These are phyloP conservation scores for Thaumatotibia leucotreta DNA, from an alignment of 1,140 invertebrate species.

Conservation along the genomic window DNA sequence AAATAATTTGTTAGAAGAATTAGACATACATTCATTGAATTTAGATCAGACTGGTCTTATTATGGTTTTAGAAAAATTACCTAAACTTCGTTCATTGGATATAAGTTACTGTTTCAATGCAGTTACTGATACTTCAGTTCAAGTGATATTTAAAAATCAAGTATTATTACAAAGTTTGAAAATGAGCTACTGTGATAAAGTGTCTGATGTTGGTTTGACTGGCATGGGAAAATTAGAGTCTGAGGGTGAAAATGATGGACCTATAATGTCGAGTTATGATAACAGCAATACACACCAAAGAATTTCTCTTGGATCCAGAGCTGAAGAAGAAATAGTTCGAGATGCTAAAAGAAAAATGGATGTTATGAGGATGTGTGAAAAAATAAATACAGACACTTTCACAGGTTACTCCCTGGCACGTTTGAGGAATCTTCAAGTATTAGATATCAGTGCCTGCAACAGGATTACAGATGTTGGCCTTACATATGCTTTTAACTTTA, in stretches of 20 bases:
- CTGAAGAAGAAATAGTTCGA: conserved; percentile 81
- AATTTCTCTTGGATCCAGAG: conserved; percentile 80
- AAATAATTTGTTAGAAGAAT: conserved; percentile 64
- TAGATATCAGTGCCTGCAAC: conserved; percentile 82
- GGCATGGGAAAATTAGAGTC: conserved; percentile 76
- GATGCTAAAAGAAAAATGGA: conserved; percentile 80
- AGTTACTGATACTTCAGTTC: conserved; percentile 81
- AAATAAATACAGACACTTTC: conserved; percentile 63
- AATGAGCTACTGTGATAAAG: conserved; percentile 80
- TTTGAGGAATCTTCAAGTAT: conserved; percentile 75
- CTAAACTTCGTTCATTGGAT: conserved; percentile 79
- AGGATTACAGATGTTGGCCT: conserved; percentile 84
- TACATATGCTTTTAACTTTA: conserved; percentile 81
- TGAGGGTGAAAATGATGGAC: conserved; percentile 43
- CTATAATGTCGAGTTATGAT: conserved; percentile 50
- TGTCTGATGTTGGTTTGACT: conserved; percentile 83
- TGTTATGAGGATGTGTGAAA: conserved; percentile 79
- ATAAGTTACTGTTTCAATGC: conserved; percentile 82
- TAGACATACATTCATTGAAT: conserved; percentile 80
- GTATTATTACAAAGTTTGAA: conserved; percentile 78
- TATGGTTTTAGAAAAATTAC: conserved; percentile 75
- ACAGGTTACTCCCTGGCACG: conserved; percentile 78
- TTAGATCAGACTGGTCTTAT: conserved; percentile 80
- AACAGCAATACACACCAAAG: conserved; percentile 47
- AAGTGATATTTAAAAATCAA: conserved; percentile 80